Base-by-base conservation (phyloP, 2,797 vertebrate species). In the Diplodus sargus region DNA sequence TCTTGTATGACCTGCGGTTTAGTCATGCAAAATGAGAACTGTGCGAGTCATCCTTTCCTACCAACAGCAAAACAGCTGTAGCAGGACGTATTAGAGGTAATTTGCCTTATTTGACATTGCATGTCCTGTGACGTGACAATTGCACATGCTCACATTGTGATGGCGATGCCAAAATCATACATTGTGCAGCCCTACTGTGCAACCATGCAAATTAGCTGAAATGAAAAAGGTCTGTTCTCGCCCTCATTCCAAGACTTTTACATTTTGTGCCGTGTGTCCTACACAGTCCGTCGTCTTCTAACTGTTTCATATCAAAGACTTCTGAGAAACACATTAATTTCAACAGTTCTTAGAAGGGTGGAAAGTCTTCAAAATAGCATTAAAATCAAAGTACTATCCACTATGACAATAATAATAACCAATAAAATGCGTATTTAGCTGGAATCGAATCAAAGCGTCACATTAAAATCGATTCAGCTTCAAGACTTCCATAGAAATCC, bases 391-490 rank as follows among this genome's bases (percentile, higher is more conserved):
- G 28, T 17, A 28, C 54, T 67, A 71, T 23, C 54, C 25, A 70
- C 34, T 34, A 43, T n/a, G 16, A 39, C 1, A 45, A 14, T 51
- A 23, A 79, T 5, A 54, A 47, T 4, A 20, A 25, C 6, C n/a
- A 23, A 58, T 12, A 25, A 67, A 69, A 15, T 15, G 9, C 28
- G 9, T 11, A 34, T 69, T 72, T 53, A 56, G 39, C 25, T 56
- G 2, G 6, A 74, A 53, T 72, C 15, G n/a, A 71, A 70, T 70
- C 23, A 52, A 73, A 68, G 2, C 34, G 20, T 61, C 57, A 72
- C 51, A 74, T 70, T 54, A 11, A 74, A 82, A 59, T 63, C 47
- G 63, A 69, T 70, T 70, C 49, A 51, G 43, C 2, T 65, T 62
- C 20, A 30, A 4, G 15, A 48, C 15, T 56, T 78, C n/a, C 5